Percentiles rank a stretch among this genome's conserved stretches.
Evolutionary conservation across 2,888 invertebrate genomes (phyloP).

Genomic region (Bimastos eiseni): DNA sequence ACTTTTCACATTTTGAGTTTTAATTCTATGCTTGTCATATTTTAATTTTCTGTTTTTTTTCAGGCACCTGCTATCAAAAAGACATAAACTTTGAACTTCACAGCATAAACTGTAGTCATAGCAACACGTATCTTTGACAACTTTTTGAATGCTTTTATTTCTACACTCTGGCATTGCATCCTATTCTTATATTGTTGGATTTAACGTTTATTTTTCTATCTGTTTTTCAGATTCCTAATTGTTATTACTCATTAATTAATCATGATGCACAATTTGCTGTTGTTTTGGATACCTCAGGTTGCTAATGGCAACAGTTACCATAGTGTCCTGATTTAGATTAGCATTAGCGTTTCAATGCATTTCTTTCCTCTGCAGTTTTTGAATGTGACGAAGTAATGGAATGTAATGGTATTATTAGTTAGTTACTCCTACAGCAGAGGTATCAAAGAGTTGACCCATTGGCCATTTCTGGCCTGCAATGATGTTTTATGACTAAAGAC

Average conservation of each 20-base stretch:
- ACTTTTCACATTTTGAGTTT: not conserved
- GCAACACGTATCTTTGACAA: not conserved
- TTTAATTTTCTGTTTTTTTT: not conserved
- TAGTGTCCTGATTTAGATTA: not conserved
- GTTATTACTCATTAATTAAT: not conserved
- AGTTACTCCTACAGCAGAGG: too few relatives aligned
- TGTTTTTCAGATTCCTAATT: not conserved
- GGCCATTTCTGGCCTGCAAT: too few relatives aligned
- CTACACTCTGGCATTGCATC: not conserved
- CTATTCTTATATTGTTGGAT: not conserved
- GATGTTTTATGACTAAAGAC: too few relatives aligned
- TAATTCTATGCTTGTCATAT: not conserved
- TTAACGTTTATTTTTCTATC: not conserved
- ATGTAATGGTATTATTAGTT: not conserved
- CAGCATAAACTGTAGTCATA: not conserved
- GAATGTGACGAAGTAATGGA: too few relatives aligned
- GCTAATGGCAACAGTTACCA: not conserved
- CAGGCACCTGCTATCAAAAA: not conserved
- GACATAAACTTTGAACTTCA: not conserved
- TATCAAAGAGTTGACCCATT: too few relatives aligned
- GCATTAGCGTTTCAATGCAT: not conserved
- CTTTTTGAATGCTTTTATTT: not conserved
- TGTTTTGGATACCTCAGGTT: not conserved
- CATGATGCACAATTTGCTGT: not conserved
- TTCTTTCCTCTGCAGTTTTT: not conserved